Evolutionary conservation across 1,140 invertebrate species (phyloP).

Genomic region (Drosophila tristis): DNA sequence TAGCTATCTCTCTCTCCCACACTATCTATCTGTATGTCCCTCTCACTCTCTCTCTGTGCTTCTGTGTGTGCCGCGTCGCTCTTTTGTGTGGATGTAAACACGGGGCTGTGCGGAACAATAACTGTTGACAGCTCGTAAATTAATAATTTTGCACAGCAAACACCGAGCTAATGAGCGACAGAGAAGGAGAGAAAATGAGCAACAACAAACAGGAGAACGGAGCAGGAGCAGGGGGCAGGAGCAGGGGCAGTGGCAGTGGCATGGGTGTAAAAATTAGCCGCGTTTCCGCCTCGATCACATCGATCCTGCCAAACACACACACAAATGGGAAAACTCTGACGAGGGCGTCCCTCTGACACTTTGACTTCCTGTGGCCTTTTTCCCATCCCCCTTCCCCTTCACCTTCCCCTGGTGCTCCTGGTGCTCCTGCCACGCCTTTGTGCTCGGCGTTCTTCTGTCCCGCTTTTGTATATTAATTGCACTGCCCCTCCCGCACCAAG

Average conservation of each 20-base stretch:
- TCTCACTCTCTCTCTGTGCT: background rate
- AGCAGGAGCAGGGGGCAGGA: background rate
- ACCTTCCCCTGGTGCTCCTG: background rate
- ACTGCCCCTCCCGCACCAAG: conserved; percentile 34
- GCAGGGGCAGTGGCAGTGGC: conserved; percentile 8
- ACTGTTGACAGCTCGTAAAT: conserved; percentile 83
- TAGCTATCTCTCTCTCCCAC: too few species aligned
- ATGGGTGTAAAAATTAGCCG: conserved; percentile 77
- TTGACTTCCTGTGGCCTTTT: conserved; percentile 81
- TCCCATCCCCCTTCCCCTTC: conserved; percentile 7
- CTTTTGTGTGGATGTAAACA: conserved; percentile 73
- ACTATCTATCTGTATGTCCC: too few species aligned
- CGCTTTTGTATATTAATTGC: conserved; percentile 46
- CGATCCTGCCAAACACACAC: conserved; percentile 38
- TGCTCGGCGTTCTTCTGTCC: background rate
- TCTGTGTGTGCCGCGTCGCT: conserved; percentile 17
- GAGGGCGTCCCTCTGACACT: conserved; percentile 55
- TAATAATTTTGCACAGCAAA: conserved; percentile 72
- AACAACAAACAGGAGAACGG: conserved; percentile 4
- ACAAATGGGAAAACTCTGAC: conserved; percentile 33
- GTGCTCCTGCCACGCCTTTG: too few species aligned
- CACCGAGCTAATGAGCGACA: background rate
- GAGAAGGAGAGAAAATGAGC: conserved; percentile 31
- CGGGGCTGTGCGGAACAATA: conserved; percentile 63
- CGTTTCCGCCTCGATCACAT: conserved; percentile 68